These are phyloP conservation scores for Aurelia aurita DNA, from an alignment of 30 jellyfish, hydroid and myxozoan species.

Conservation along the genomic window DNA sequence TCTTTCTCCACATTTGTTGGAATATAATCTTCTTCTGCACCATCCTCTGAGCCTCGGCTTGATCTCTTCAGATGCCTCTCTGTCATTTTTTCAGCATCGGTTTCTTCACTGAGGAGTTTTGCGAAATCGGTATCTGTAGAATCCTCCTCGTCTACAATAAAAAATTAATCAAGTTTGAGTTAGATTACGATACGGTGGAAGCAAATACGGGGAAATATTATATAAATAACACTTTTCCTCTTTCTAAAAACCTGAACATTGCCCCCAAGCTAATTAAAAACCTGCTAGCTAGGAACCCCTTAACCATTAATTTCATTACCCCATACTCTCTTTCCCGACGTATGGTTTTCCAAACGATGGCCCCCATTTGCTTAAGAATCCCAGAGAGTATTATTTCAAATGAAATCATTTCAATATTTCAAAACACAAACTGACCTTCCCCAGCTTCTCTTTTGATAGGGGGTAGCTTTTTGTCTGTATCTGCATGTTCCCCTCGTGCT, in stretches of 20 bases:
- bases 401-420: not conserved
- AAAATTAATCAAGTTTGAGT: not conserved
- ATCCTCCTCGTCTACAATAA: conserved; percentile 16
- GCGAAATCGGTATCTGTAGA: conserved; percentile 55
- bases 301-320: too few relatives aligned
- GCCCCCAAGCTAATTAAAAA: too few relatives aligned
- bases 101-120: conserved; percentile 58
- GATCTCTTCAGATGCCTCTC: conserved; percentile 42
- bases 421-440: conserved; percentile 12
- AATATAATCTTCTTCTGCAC: conserved; percentile 54
- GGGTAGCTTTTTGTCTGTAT: conserved; percentile 6
- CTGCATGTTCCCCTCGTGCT: conserved; percentile 58
- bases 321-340: too few relatives aligned
- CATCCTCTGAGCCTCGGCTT: conserved; percentile 58
- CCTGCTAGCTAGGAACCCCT: too few relatives aligned
- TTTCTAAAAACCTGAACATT: too few relatives aligned
- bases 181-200: too few relatives aligned
- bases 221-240: too few relatives aligned
- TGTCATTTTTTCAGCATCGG: conserved; percentile 33
- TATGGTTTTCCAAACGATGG: too few relatives aligned
- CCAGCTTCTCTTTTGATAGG: conserved; percentile 27
- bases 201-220: too few relatives aligned
- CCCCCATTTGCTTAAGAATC: too few relatives aligned
- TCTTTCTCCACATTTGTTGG: conserved; percentile 20
- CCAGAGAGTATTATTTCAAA: too few relatives aligned